Evolutionary conservation across 2,888 invertebrate genomes (phyloP), one percentile per base, ranked within the genome.

Genomic region (Rhopalosiphum nymphaeae): DNA sequence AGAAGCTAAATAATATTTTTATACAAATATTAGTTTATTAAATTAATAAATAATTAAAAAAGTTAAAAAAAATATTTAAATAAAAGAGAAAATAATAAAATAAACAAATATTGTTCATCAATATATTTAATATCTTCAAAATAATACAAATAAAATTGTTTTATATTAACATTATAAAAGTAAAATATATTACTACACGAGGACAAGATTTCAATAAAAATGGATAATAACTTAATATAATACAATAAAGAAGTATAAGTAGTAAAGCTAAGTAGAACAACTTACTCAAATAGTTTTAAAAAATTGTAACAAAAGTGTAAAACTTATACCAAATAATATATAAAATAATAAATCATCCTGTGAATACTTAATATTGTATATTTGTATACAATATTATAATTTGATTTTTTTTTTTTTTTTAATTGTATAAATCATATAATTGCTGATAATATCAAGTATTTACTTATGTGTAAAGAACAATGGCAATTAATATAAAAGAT

Each of bases 231-330:
- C 26, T 44, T 44, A 85, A 29, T 36, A 85, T 44, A 44, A 85
- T 85, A 85, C 11, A 29, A 44, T 44, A 13, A 26, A 85, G 4
- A 29, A 85, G 29, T 85, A 44, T 44, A 85, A 44, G 85, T 85
- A 85, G 29, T 85, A 44, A 29, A 25, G 13, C 29, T 44, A 85
- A 44, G 44, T 85, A 53, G 84, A 84, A 67, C 4, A n/a, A 67
- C 13, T 67, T n/a, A n/a, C 36, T 78, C 2, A 21, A 36, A 21
- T 78, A 36, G 21, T 78, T 36, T 78, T 36, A 21, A 25, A 91
- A 89, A 89, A 89, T 53, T 0, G 78, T 78, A 91, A 91, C 49
- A 78, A 91, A 91, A 91, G 36, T 91, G 36, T 91, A 91, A 91
- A 91, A 89, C 49, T n/a, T 61, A 91, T 49, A 78, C 9, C 25